Percentiles rank a stretch among this genome's conserved stretches.
Conservation (phyloP, 2,113 vertebrate genomes). For the Otolemur garnettii region DNA sequence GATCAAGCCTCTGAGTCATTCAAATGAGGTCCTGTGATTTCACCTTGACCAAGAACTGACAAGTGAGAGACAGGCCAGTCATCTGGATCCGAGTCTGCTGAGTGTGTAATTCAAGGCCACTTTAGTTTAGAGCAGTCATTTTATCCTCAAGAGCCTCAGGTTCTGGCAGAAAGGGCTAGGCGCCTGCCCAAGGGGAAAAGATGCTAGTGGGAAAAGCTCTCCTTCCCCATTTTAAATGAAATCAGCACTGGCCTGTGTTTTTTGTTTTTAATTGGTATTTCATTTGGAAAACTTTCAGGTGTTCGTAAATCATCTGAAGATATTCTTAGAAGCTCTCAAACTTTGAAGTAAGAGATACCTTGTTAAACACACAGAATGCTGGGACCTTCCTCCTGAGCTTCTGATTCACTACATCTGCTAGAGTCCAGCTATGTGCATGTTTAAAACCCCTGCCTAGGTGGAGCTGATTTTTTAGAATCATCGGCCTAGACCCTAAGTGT, state of each 20-base stretch:
- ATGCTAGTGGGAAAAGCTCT: neutral
- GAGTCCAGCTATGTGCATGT: neutral
- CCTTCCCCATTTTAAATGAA: neutral
- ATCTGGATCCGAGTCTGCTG: neutral
- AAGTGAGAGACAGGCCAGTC: neutral
- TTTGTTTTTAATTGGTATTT: neutral
- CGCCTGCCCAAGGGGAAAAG: neutral
- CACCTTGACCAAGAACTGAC: constrained; percentile 1
- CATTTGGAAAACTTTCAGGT: constrained; percentile 22
- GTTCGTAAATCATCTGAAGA: neutral
- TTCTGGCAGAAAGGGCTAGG: neutral
- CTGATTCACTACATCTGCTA: neutral
- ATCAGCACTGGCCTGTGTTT: neutral
- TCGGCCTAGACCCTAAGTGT: neutral
- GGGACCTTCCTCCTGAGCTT: neutral
- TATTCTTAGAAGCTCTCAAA: neutral
- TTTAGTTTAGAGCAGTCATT: neutral
- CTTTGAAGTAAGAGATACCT: neutral
- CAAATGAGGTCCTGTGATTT: neutral
- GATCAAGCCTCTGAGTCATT: constrained; percentile 22
- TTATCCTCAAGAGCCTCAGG: neutral
- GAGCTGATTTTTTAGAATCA: neutral
- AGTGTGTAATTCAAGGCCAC: neutral
- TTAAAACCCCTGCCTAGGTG: neutral
- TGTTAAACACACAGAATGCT: neutral